Evolutionary conservation across 1,140 invertebrate genomes (phyloP), one percentile per base, ranked within the genome.

Genomic region (Leucophenga varia): DNA sequence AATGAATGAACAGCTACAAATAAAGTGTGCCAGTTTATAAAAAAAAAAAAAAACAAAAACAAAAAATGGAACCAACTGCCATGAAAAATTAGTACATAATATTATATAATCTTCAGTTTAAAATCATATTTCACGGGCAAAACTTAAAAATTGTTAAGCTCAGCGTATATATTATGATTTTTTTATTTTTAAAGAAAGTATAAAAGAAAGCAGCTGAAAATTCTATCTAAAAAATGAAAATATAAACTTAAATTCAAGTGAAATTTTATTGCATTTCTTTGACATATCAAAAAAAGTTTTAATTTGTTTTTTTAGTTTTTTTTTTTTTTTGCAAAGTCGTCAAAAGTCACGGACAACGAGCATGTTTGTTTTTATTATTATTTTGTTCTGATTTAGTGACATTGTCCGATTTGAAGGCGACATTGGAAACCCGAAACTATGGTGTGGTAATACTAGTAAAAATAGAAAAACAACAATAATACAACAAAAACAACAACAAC

Each of bases 341-440:
- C 63, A 71, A 28, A 71, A 71, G 58, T 72, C 68, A 71, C 48
- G 68, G 64, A 54, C 60, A 37, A 39, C 28, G 42, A 36, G 22
- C 53, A 50, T 41, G 54, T 49, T 49, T 49, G 49, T 47, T 51
- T 51, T 59, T 63, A 61, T 65, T 64, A 51, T 61, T 61, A 61
- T 59, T 61, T 59, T 57, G 42, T 19, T 16, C 38, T 38, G 30
- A 21, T 43, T 35, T n/a, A 21, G 47, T 61, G 68, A 72, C 68
- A 72, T 72, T 72, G 68, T 51, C 61, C 63, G 64, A 44, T 47
- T 18, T 54, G 51, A 49, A 56, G 51, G 46, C 54, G 63, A 67
- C 63, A 67, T 67, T 67, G 63, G 60, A 63, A 65, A 32, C 56
- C n/a, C n/a, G n/a, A n/a, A n/a, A n/a, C n/a, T n/a, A n/a, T n/a